A percentile compares a stretch with the other conserved stretches of the same genome.
These are phyloP conservation scores for Parasteatoda tepidariorum DNA, from an alignment of 1,140 invertebrate genomes.

Conservation along the genomic window DNA sequence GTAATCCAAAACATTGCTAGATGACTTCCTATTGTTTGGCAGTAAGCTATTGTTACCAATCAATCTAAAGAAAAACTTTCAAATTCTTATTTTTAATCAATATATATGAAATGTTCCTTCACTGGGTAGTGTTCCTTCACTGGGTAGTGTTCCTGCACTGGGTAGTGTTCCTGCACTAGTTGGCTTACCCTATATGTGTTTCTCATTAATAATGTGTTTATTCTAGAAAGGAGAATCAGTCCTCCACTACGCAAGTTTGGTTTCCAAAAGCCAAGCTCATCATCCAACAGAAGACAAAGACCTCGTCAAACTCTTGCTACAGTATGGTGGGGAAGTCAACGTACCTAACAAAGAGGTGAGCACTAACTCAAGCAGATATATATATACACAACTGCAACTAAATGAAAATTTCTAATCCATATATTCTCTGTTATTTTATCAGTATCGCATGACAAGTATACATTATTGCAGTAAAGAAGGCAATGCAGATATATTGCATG, in stretches of 20 bases:
- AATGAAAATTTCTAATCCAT: too few species aligned
- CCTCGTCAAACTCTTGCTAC: constrained; percentile 86
- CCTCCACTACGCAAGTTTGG: constrained; percentile 80
- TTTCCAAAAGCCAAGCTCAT: constrained; percentile 70
- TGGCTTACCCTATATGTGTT: too few species aligned
- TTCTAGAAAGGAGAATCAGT: constrained; percentile 88
- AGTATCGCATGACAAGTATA: constrained; percentile 78
- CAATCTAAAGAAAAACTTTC: too few species aligned
- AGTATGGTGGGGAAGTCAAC: constrained; percentile 89
- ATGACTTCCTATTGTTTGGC: too few species aligned
- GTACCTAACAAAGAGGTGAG: constrained; percentile 80
- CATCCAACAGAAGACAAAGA: constrained; percentile 85
- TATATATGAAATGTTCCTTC: too few species aligned
- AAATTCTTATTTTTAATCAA: too few species aligned
- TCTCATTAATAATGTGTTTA: background rate
- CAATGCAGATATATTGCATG: constrained; percentile 93
- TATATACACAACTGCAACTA: background rate
- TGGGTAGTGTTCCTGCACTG: too few species aligned
- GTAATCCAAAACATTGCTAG: too few species aligned
- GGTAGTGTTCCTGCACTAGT: too few species aligned
- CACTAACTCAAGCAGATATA: background rate
- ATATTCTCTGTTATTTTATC: constrained; percentile 18
- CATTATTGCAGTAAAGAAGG: constrained; percentile 95
- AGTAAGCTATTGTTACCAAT: too few species aligned
- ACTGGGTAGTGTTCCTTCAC: too few species aligned